phyloP scores from a whole-genome alignment of 1,140 invertebrate genomes.

The Macrosteles quadrilineatus region DNA sequence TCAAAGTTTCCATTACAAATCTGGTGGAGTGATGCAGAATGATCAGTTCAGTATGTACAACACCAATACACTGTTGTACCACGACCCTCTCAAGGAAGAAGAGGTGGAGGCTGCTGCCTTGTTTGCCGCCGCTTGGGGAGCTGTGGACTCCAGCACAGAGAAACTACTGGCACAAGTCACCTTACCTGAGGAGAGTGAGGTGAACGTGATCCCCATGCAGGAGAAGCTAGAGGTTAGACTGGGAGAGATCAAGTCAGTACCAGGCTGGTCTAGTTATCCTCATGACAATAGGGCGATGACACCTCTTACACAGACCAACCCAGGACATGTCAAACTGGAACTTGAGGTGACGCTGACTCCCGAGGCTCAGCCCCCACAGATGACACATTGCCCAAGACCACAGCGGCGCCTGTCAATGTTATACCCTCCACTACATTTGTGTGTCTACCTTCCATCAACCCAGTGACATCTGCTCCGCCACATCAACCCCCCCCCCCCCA shows the following conservation, averaged over 20 bases:
- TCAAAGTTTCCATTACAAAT: too few relatives aligned
- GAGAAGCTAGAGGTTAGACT: constrained; percentile 56
- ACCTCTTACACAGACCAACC: background rate
- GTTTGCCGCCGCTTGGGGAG: constrained; percentile 49
- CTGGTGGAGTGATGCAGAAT: too few relatives aligned
- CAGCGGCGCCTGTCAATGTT: too few relatives aligned
- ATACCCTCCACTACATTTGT: too few relatives aligned
- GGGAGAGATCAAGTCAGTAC: constrained; percentile 47
- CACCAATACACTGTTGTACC: background rate
- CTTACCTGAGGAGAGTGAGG: constrained; percentile 40
- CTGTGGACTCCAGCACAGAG: constrained; percentile 53
- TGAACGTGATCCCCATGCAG: constrained; percentile 55
- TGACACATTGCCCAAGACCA: too few relatives aligned
- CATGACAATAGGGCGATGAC: background rate
- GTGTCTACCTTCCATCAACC: too few relatives aligned
- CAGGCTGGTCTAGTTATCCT: constrained; percentile 35
- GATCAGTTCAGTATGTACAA: background rate
- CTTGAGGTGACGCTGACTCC: constrained; percentile 51
- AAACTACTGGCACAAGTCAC: constrained; percentile 47
- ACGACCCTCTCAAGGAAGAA: constrained; percentile 21
- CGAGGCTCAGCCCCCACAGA: too few relatives aligned
- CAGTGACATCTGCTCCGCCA: too few relatives aligned
- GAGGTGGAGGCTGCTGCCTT: constrained; percentile 38
- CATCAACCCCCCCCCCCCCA: too few relatives aligned
- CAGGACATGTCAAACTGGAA: constrained; percentile 54